Conservation (phyloP, 2,797 vertebrate species). For the Harpagifer antarcticus region DNA sequence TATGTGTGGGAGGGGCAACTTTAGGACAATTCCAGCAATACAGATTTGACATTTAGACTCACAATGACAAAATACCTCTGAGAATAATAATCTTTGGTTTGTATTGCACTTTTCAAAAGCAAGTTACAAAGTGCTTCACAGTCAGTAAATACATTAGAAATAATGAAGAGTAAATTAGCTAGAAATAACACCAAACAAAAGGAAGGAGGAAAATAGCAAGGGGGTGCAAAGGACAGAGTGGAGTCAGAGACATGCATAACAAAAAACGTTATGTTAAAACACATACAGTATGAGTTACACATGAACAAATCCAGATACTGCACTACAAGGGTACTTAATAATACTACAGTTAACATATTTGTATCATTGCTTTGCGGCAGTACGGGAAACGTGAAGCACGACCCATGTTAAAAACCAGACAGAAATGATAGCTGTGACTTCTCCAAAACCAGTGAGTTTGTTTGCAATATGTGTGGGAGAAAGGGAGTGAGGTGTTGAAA, state of each 20-base stretch:
- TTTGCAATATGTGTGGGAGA: constrained; percentile 63
- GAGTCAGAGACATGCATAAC: not conserved
- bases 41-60: constrained; percentile 70
- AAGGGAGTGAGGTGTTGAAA: constrained; percentile 59
- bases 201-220: constrained; percentile 2
- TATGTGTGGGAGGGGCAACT: constrained; percentile 47
- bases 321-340: constrained; percentile 12
- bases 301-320: constrained; percentile 22
- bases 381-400: constrained; percentile 18
- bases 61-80: constrained; percentile 69
- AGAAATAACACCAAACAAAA: constrained; percentile 56
- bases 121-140: constrained; percentile 60
- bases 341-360: constrained; percentile 24
- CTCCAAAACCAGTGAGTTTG: constrained; percentile 43
- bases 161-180: constrained; percentile 57
- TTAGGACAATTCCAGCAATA: constrained; percentile 43
- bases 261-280: constrained; percentile 4
- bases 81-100: constrained; percentile 71
- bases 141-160: constrained; percentile 61
- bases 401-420: constrained; percentile 20
- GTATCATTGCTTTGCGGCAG: constrained; percentile 28
- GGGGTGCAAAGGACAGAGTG: constrained; percentile 9
- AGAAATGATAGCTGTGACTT: constrained; percentile 38
- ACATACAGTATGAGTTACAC: no score
- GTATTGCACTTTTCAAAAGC: constrained; percentile 63